Evolutionary conservation across 2,888 invertebrate genomes (phyloP).

Genomic region (Ichneumoninae sp.): DNA sequence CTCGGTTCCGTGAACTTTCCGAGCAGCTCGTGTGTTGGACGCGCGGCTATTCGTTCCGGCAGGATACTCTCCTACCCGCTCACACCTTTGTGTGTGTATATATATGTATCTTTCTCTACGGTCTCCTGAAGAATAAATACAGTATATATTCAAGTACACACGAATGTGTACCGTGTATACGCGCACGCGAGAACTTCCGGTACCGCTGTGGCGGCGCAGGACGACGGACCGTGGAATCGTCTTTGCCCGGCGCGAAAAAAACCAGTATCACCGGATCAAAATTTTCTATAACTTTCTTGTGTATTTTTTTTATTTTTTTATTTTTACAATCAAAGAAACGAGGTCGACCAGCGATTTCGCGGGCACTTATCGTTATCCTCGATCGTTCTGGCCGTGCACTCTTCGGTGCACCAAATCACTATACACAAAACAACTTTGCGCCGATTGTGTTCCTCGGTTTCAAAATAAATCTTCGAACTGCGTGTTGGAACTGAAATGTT

Average conservation of each 20-base stretch:
- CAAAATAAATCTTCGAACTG: neutral
- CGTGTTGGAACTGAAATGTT: neutral
- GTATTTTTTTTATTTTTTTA: neutral
- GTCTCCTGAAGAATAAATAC: slow-evolving; percentile 3
- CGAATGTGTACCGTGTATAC: slow-evolving; percentile 11
- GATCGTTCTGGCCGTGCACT: neutral
- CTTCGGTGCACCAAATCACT: neutral
- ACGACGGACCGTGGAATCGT: slow-evolving; percentile 8
- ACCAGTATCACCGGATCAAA: neutral
- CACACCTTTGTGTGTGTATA: neutral
- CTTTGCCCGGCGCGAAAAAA: slow-evolving; percentile 25
- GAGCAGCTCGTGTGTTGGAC: slow-evolving; percentile 15
- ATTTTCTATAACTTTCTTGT: neutral
- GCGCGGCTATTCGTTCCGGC: slow-evolving; percentile 52
- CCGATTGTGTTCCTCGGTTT: neutral
- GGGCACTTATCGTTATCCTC: neutral
- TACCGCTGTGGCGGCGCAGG: slow-evolving; percentile 25
- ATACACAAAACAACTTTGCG: neutral
- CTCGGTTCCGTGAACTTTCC: slow-evolving; percentile 49
- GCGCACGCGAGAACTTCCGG: slow-evolving; percentile 57
- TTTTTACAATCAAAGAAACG: neutral
- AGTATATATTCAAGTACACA: slow-evolving; percentile 1
- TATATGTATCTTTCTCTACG: slow-evolving; percentile 14
- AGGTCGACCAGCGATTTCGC: slow-evolving; percentile 29
- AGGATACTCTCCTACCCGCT: slow-evolving; percentile 37